Evolutionary conservation across 1,140 invertebrate genomes (phyloP).

Genomic region (Ostrea denselamellosa): DNA sequence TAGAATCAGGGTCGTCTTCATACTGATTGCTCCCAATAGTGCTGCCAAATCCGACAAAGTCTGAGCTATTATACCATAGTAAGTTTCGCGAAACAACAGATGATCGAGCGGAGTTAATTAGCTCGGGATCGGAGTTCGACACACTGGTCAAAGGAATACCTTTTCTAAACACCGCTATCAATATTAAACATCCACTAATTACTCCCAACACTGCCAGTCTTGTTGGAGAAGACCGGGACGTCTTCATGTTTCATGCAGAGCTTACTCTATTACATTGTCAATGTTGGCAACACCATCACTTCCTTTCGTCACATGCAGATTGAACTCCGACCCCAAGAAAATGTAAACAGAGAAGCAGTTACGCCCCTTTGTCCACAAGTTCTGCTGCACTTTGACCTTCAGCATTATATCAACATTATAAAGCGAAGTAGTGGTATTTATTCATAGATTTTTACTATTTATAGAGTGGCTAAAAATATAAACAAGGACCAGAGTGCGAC

Average conservation of each 20-base stretch:
- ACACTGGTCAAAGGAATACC: background rate
- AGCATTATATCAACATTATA: too few species aligned
- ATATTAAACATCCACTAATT: background rate
- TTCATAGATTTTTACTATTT: too few species aligned
- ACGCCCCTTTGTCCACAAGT: background rate
- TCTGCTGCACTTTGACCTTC: too few species aligned
- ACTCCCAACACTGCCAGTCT: background rate
- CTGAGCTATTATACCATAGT: background rate
- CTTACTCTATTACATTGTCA: background rate
- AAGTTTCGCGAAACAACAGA: background rate
- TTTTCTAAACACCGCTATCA: background rate
- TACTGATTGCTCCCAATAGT: background rate
- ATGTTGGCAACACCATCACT: background rate
- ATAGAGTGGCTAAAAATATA: too few species aligned
- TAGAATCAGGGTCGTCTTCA: background rate
- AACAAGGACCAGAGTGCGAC: too few species aligned
- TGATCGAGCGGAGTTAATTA: background rate
- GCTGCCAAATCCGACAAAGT: background rate
- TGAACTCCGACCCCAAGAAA: conserved; percentile 17
- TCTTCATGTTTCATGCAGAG: background rate
- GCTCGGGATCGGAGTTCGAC: background rate
- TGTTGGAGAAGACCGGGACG: background rate
- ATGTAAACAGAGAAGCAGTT: background rate
- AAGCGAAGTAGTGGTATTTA: too few species aligned
- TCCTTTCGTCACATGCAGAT: background rate